Evolutionary conservation across 2,888 invertebrate species (phyloP), one percentile per base, ranked within the genome.

Genomic region (Drosophila kuntzei): DNA sequence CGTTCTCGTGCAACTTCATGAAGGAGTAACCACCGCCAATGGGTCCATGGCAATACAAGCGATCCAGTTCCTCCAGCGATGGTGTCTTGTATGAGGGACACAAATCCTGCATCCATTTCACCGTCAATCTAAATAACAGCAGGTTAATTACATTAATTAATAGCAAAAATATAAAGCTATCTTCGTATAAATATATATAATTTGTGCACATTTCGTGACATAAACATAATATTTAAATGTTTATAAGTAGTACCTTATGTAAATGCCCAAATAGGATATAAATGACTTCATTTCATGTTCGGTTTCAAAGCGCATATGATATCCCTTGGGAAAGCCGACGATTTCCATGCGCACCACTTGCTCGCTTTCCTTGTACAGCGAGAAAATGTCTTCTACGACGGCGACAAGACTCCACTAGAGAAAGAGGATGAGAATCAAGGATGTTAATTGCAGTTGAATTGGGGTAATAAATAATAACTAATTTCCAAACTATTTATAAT

Each of bases 101-200:
- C 68, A 98, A 93, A 93, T 97, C 97, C 89, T 97, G 97, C 37
- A 96, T 97, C 97, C 97, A 98, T 92, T 97, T 98, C 44, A 95
- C 95, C 88, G 95, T 95, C 79, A 97, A 93, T 86, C 97, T 94
- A n/a, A 8, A 18, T 22, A 14, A 2, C 5, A 57, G 11, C n/a
- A 14, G 1, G 18, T 12, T 9, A 5, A 27, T 27, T 8, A 27
- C 9, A 27, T 27, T 27, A 27, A 27, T 27, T 9, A 9, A 27
- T 6, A 25, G 25, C n/a, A n/a, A n/a, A n/a, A n/a, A n/a, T n/a
- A n/a, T n/a, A n/a, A n/a, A n/a, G n/a, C n/a, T n/a, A n/a, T n/a
- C n/a, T n/a, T n/a, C n/a, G n/a, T n/a, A n/a, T n/a, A n/a, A n/a
- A n/a, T n/a, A n/a, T n/a, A n/a, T n/a, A n/a, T n/a, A n/a, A n/a